These are phyloP conservation scores for Phymatocera aterrima DNA, from an alignment of 2,888 invertebrate species.

Conservation along the genomic window DNA sequence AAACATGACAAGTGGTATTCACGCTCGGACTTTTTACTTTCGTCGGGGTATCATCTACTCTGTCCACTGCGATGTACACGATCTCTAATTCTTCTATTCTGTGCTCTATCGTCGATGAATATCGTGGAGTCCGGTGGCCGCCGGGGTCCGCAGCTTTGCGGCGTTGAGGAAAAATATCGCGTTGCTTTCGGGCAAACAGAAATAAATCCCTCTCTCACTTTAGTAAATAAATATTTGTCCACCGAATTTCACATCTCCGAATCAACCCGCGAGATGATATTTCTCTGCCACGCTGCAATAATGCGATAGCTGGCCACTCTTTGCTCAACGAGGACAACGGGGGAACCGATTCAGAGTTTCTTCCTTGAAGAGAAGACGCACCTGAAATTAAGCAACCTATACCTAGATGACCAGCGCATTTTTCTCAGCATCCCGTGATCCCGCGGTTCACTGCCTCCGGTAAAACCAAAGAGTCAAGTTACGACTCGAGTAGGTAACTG, in stretches of 20 bases:
- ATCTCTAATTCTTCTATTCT: too few species aligned
- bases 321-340: neutral
- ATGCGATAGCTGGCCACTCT: neutral
- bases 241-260: neutral
- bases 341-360: neutral
- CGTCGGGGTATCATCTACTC: slow-evolving; percentile 1
- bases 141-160: neutral
- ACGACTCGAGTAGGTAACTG: slow-evolving; percentile 22
- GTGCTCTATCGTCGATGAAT: neutral
- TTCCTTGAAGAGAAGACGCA: slow-evolving; percentile 32
- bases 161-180: too few species aligned
- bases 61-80: neutral
- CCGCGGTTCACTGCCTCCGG: slow-evolving; percentile 41
- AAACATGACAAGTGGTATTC: slow-evolving; percentile 57
- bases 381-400: slow-evolving; percentile 44
- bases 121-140: neutral
- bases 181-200: neutral
- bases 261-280: neutral
- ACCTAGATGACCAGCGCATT: slow-evolving; percentile 44
- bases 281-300: neutral
- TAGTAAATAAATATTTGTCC: neutral
- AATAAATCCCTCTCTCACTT: neutral
- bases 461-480: slow-evolving; percentile 36
- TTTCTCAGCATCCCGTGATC: slow-evolving; percentile 44
- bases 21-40: slow-evolving; percentile 42